Percentiles rank a stretch among this genome's conserved stretches.
Evolutionary conservation across 2,113 vertebrate species (phyloP).

Genomic region (Bambusicola thoracicus): DNA sequence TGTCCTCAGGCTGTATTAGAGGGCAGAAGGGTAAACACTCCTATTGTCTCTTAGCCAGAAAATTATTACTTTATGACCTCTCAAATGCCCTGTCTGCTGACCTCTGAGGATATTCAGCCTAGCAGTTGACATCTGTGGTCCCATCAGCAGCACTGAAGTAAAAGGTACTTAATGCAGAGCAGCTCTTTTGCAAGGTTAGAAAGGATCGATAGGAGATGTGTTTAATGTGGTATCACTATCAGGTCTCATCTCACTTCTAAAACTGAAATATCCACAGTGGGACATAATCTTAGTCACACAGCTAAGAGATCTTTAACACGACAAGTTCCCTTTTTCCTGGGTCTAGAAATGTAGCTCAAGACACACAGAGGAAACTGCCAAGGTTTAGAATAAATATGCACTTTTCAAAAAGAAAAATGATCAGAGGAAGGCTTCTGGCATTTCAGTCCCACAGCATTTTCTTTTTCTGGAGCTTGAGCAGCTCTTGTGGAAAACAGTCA

Average conservation of each 20-base stretch:
- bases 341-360: conserved; percentile 22
- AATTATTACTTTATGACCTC: conserved; percentile 65
- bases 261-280: conserved; percentile 75
- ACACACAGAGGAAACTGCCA: neutral
- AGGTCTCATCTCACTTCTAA: conserved; percentile 75
- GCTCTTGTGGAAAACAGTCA: neutral
- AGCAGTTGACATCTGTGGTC: conserved; percentile 78
- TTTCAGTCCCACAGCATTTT: neutral
- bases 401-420: neutral
- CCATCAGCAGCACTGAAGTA: conserved; percentile 71
- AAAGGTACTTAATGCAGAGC: conserved; percentile 79
- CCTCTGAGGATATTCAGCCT: conserved; percentile 76
- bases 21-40: conserved; percentile 21
- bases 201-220: conserved; percentile 82
- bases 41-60: conserved; percentile 51
- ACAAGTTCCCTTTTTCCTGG: neutral
- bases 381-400: neutral
- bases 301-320: conserved; percentile 54
- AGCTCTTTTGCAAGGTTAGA: conserved; percentile 82
- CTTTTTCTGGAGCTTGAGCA: neutral
- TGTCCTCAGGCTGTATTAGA: conserved; percentile 22
- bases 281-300: conserved; percentile 55
- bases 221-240: conserved; percentile 83
- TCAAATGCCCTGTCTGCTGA: conserved; percentile 67
- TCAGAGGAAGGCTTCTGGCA: neutral